Evolutionary conservation across 1,140 invertebrate species (phyloP).

Genomic region (Bombus breviceps): DNA sequence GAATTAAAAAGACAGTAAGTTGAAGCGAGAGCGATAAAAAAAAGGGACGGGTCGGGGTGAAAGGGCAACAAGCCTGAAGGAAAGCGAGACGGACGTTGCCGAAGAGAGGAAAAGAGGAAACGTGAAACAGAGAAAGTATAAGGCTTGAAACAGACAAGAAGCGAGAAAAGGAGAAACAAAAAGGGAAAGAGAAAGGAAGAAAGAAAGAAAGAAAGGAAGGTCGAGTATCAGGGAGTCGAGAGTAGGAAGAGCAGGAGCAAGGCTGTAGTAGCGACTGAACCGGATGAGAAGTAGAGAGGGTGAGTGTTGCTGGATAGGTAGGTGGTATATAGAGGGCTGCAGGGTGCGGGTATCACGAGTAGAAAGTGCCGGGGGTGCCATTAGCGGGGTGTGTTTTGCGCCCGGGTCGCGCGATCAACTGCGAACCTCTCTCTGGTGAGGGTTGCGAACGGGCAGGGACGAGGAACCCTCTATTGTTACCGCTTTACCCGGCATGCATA

Average conservation of each 20-base stretch:
- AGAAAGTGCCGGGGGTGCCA: slow-evolving; percentile 69
- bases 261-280: slow-evolving; percentile 34
- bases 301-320: slow-evolving; percentile 35
- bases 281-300: slow-evolving; percentile 37
- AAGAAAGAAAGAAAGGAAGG: neutral
- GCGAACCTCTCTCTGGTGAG: slow-evolving; percentile 50
- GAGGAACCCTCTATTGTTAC: slow-evolving; percentile 70
- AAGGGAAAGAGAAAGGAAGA: neutral
- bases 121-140: slow-evolving; percentile 4
- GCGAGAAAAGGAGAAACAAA: neutral
- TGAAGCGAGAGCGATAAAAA: neutral
- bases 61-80: slow-evolving; percentile 10
- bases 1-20: slow-evolving; percentile 42
- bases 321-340: slow-evolving; percentile 27
- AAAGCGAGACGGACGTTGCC: neutral
- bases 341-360: slow-evolving; percentile 61
- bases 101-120: neutral
- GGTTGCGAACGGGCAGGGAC: slow-evolving; percentile 29
- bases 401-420: slow-evolving; percentile 73
- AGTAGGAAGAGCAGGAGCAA: slow-evolving; percentile 34
- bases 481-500: slow-evolving; percentile 75
- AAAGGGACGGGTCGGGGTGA: no score
- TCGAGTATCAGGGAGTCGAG: slow-evolving; percentile 21
- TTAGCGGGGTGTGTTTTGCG: slow-evolving; percentile 75
- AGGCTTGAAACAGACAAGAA: neutral